Conservation (phyloP, 2,797 vertebrate genomes). For the Scarus forsteni region DNA sequence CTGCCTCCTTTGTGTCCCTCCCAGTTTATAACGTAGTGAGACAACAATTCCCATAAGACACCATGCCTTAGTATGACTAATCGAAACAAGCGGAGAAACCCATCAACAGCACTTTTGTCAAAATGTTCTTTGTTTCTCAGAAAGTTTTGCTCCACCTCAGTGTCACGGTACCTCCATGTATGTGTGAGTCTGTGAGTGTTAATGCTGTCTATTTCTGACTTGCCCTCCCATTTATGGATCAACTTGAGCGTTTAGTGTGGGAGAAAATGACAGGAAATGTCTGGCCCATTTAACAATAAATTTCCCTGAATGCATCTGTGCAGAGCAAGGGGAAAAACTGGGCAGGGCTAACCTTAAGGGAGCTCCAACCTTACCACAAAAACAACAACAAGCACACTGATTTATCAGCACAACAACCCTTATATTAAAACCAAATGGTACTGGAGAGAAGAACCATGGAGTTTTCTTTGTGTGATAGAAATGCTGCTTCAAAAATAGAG, state of each 20-base stretch:
- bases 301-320: conserved; percentile 69
- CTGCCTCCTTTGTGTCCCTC: conserved; percentile 50
- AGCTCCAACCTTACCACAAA: conserved; percentile 43
- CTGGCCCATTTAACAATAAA: conserved; percentile 79
- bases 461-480: too few relatives aligned
- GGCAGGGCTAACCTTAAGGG: conserved; percentile 45
- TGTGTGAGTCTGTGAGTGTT: conserved; percentile 1
- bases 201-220: conserved; percentile 54
- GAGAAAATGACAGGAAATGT: conserved; percentile 82
- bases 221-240: conserved; percentile 59
- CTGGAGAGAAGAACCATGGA: too few relatives aligned
- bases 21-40: conserved; percentile 62
- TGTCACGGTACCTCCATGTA: conserved; percentile 29
- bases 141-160: conserved; percentile 11
- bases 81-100: conserved; percentile 53
- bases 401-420: conserved; percentile 6
- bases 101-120: conserved; percentile 27
- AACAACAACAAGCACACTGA: conserved; percentile 43
- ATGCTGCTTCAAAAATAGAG: too few relatives aligned
- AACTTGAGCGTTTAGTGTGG: conserved; percentile 69
- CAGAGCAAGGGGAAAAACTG: conserved; percentile 34
- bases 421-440: conserved; percentile 8
- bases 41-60: conserved; percentile 63
- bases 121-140: conserved; percentile 22
- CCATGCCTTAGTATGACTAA: conserved; percentile 61